phyloP scores from a whole-genome alignment of 2,888 invertebrate genomes.

The Eueremaeus valkanovi region DNA sequence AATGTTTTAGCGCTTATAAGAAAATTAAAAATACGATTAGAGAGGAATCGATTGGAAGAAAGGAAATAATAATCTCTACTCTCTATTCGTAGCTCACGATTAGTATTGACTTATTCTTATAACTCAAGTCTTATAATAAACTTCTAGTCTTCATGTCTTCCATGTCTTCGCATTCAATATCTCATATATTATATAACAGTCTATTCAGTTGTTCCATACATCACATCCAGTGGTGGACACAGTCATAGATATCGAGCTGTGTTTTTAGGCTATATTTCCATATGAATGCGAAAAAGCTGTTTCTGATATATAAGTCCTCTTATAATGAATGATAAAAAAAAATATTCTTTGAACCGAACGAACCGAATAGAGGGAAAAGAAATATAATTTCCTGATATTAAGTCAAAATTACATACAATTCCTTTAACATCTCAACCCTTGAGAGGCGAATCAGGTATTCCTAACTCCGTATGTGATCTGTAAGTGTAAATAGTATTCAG shows the following conservation, averaged over 20 bases:
- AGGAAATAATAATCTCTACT: neutral
- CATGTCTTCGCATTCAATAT: neutral
- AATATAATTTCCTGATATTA: conserved; percentile 13
- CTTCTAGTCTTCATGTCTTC: neutral
- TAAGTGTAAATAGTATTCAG: neutral
- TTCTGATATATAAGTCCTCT: neutral
- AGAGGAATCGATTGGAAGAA: neutral
- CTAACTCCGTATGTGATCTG: neutral
- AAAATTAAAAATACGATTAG: neutral
- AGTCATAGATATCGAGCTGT: neutral
- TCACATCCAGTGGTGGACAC: neutral
- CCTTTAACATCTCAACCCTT: neutral
- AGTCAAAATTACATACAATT: neutral
- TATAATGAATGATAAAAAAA: conserved; percentile 3
- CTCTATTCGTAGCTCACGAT: no score
- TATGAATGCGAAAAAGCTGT: neutral
- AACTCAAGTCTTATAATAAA: no score
- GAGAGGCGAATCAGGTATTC: neutral
- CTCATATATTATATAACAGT: neutral
- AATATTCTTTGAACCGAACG: neutral
- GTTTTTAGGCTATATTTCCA: no score
- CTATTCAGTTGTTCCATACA: neutral
- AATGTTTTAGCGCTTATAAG: neutral
- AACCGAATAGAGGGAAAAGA: neutral
- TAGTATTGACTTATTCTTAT: no score